Evolutionary conservation across 2,113 vertebrate species (phyloP), one percentile per base, ranked within the genome.

Genomic region (Etia nguti): DNA sequence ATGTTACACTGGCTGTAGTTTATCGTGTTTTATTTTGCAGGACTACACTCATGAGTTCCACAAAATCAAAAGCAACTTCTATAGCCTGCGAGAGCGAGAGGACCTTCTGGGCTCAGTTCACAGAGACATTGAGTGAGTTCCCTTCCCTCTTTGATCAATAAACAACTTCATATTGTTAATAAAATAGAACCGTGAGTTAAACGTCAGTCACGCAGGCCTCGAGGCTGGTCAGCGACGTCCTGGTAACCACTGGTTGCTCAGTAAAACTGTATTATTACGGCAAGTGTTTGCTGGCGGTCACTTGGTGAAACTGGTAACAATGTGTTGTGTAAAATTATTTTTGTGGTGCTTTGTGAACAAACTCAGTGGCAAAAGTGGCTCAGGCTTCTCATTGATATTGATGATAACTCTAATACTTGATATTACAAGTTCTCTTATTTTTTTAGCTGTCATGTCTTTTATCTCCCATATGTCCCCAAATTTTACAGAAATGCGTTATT

Each of bases 11-110:
- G 20, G 38, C 52, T 82, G 26, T 6, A 20, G 13, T 56, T 83
- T 2, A 24, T 73, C 2, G 18, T 87, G 18, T 54, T 85, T 82
- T 26, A 10, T 82, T 68, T 55, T 43, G 46, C 92, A 99, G 98
- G 98, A 99, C 90, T 99, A 99, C 84, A 98, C 98, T 3, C 98
- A 98, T 0, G 98, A 99, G 92, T 99, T 98, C 91, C 97, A 99
- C 95, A 99, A 99, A 97, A 99, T 98, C 95, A 99, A 98, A 97
- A 97, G 96, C 68, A 99, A 99, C 93, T 99, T 99, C 89, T 41
- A 96, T 91, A 98, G 97, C 83, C 95, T 99, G 94, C 95, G 97
- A 90, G 98, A 99, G 95, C 96, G 98, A 90, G 98, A 99, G 89
- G 98, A 99, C 87, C 97, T 99, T 13, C 90, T 99, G 90, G 98